Conservation (phyloP, 1,140 invertebrate species). For the Berghia stephanieae region DNA sequence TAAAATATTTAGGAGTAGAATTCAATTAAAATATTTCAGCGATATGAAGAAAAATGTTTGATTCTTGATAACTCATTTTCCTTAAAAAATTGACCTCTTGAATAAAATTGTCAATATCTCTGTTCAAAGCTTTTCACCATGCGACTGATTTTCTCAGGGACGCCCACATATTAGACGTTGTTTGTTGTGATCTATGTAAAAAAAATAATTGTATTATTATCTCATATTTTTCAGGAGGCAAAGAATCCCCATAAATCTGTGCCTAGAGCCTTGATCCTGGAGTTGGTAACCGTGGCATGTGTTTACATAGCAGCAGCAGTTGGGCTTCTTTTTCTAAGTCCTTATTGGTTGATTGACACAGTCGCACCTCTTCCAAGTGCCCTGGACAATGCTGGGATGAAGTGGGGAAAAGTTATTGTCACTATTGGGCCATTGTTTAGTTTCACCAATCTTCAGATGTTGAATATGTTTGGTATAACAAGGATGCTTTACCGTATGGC, state of each 20-base stretch:
- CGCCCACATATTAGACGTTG: no score
- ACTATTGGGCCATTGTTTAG: conserved; percentile 88
- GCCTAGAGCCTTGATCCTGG: conserved; percentile 50
- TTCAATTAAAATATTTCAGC: no score
- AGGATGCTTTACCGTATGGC: conserved; percentile 90
- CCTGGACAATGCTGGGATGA: conserved; percentile 72
- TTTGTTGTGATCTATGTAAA: no score
- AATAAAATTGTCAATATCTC: no score
- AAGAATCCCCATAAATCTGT: conserved; percentile 65
- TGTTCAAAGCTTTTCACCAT: no score
- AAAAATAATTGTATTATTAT: no score
- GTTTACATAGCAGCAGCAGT: conserved; percentile 51
- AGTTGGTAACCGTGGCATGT: conserved; percentile 50
- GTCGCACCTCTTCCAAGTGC: conserved; percentile 86
- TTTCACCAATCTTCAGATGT: conserved; percentile 85
- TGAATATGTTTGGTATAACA: conserved; percentile 84
- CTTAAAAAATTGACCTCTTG: no score
- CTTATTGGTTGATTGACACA: conserved; percentile 70
- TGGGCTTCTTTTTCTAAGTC: conserved; percentile 48
- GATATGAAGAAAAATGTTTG: no score
- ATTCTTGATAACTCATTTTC: no score
- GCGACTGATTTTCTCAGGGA: no score
- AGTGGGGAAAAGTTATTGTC: conserved; percentile 89
- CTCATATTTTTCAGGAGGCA: conserved; percentile 75
- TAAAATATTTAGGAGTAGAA: no score